Conservation (phyloP, 1,140 invertebrate species). For the Brachionus koreanus region DNA sequence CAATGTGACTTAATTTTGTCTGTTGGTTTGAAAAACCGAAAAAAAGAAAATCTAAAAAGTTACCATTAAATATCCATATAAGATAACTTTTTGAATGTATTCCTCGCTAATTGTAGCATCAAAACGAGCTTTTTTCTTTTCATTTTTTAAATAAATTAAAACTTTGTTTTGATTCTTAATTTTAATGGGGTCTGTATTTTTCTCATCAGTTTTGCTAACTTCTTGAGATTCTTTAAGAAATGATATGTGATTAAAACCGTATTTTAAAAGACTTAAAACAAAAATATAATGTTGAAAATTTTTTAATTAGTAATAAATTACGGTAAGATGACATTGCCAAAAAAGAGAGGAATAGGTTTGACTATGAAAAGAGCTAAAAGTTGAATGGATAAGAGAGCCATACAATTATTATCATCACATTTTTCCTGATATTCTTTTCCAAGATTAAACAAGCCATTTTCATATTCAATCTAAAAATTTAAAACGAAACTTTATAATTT, state of each 20-base stretch:
- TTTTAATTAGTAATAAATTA: constrained; percentile 48
- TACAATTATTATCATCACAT: constrained; percentile 74
- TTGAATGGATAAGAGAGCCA: constrained; percentile 77
- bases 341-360: constrained; percentile 58
- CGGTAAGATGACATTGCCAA: constrained; percentile 56
- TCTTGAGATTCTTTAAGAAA: neutral
- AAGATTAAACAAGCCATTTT: constrained; percentile 52
- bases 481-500: no score
- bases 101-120: constrained; percentile 58
- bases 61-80: constrained; percentile 60
- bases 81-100: constrained; percentile 60
- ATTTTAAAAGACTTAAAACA: neutral
- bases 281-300: neutral
- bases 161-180: constrained; percentile 45
- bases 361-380: constrained; percentile 74
- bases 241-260: neutral
- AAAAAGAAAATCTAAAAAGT: constrained; percentile 41
- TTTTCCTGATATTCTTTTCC: constrained; percentile 59
- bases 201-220: neutral
- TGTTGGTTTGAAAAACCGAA: no score
- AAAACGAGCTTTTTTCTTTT: constrained; percentile 53
- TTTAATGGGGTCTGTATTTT: neutral
- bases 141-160: constrained; percentile 49
- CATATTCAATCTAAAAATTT: neutral
- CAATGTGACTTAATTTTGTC: no score